Conservation (phyloP, 2,888 invertebrate genomes). For the Cerceris ruficornis region DNA sequence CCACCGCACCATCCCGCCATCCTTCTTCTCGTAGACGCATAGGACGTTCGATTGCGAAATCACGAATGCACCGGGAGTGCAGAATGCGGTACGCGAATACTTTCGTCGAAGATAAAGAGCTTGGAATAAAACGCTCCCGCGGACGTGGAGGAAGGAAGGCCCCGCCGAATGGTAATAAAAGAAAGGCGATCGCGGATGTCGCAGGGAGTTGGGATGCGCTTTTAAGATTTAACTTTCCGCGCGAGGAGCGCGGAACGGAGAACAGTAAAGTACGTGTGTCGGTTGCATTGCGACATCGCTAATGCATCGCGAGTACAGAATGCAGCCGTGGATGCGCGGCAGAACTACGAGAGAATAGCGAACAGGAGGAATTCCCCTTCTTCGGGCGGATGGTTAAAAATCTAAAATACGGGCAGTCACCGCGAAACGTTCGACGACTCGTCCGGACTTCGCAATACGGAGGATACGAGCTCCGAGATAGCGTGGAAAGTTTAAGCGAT, state of each 20-base stretch:
- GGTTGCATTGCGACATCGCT: slow-evolving; percentile 60
- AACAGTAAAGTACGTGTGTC: slow-evolving; percentile 14
- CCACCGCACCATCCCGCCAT: too few species aligned
- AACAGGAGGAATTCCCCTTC: slow-evolving; percentile 16
- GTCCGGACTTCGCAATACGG: too few species aligned
- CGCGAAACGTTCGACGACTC: not conserved
- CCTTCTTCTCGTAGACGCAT: not conserved
- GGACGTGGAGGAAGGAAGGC: not conserved
- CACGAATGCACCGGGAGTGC: slow-evolving; percentile 60
- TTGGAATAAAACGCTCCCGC: slow-evolving; percentile 27
- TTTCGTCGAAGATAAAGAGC: slow-evolving; percentile 49
- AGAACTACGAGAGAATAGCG: slow-evolving; percentile 49
- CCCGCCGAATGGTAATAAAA: not conserved
- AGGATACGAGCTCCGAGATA: too few species aligned
- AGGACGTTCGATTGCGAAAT: slow-evolving; percentile 47
- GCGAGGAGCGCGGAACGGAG: slow-evolving; percentile 31
- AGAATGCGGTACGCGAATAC: slow-evolving; percentile 59
- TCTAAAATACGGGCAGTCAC: not conserved
- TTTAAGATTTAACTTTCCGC: slow-evolving; percentile 45
- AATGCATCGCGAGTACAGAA: slow-evolving; percentile 63
- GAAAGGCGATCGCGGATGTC: slow-evolving; percentile 14
- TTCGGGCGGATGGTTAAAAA: not conserved
- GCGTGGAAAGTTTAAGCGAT: too few species aligned
- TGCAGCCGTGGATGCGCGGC: slow-evolving; percentile 58
- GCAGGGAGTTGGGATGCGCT: slow-evolving; percentile 36